A percentile compares a stretch with the other conserved stretches of the same genome.
Evolutionary conservation across 2,113 vertebrate species (phyloP).

Genomic region (Elachura formosa): DNA sequence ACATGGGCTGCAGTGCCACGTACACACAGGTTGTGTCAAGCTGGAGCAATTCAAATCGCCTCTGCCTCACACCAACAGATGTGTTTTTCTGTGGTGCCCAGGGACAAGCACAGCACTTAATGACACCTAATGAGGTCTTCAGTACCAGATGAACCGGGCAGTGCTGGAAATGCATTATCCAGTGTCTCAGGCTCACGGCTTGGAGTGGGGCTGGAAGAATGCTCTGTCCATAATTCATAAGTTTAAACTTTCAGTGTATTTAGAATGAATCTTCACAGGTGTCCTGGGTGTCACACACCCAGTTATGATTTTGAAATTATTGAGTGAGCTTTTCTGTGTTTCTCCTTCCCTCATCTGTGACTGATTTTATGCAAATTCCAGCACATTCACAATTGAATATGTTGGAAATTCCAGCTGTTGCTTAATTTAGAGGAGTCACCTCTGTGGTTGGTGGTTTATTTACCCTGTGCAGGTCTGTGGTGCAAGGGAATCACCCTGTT

Average conservation of each 20-base stretch:
- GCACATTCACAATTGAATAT: background rate
- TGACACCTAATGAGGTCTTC: background rate
- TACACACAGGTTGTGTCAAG: background rate
- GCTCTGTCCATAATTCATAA: background rate
- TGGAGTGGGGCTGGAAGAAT: background rate
- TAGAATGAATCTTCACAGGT: background rate
- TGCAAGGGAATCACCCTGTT: background rate
- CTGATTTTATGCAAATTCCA: background rate
- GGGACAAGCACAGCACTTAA: fast-evolving
- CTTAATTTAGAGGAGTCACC: background rate
- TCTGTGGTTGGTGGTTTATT: background rate
- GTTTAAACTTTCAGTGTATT: background rate
- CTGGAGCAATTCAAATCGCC: background rate
- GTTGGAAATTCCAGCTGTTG: background rate
- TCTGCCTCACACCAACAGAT: background rate
- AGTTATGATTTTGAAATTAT: background rate
- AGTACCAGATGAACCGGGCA: fast-evolving
- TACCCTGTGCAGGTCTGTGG: background rate
- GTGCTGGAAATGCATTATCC: background rate
- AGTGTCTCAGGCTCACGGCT: background rate
- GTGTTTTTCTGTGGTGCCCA: background rate
- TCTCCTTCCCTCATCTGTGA: background rate
- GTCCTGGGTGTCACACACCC: background rate
- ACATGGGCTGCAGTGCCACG: background rate
- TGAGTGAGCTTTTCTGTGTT: background rate